Percentiles rank a stretch among this genome's conserved stretches.
Conservation (phyloP, 2,797 vertebrate genomes). For the Chelonia mydas region DNA sequence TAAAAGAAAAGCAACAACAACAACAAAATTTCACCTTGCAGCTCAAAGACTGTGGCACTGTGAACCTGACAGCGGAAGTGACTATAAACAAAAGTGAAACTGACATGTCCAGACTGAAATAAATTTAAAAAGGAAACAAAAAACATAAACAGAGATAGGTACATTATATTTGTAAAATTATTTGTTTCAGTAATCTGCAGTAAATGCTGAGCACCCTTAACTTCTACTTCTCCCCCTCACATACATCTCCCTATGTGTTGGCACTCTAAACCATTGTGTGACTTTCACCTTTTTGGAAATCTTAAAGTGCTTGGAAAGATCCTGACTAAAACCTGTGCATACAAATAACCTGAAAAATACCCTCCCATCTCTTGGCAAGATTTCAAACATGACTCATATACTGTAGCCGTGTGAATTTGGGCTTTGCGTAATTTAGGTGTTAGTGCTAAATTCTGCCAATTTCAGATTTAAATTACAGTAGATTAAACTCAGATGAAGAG, state of each 20-base stretch:
- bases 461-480: conserved; percentile 27
- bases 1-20: too few relatives aligned
- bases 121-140: neutral
- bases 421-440: conserved; percentile 14
- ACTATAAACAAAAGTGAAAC: conserved; percentile 29
- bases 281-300: conserved; percentile 39
- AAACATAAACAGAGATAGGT: neutral
- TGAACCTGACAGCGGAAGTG: neutral
- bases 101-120: neutral
- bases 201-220: neutral
- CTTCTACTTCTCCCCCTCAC: neutral
- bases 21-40: too few relatives aligned
- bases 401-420: conserved; percentile 20
- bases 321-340: conserved; percentile 30
- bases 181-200: neutral
- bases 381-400: conserved; percentile 48
- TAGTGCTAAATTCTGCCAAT: conserved; percentile 13
- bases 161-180: neutral
- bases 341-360: conserved; percentile 51
- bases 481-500: conserved; percentile 7
- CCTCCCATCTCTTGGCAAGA: conserved; percentile 45
- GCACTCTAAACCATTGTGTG: conserved; percentile 25
- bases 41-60: neutral
- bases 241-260: neutral
- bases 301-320: conserved; percentile 31